phyloP scores from a whole-genome alignment of 2,797 vertebrate species.

The Sebastes paucispinis region DNA sequence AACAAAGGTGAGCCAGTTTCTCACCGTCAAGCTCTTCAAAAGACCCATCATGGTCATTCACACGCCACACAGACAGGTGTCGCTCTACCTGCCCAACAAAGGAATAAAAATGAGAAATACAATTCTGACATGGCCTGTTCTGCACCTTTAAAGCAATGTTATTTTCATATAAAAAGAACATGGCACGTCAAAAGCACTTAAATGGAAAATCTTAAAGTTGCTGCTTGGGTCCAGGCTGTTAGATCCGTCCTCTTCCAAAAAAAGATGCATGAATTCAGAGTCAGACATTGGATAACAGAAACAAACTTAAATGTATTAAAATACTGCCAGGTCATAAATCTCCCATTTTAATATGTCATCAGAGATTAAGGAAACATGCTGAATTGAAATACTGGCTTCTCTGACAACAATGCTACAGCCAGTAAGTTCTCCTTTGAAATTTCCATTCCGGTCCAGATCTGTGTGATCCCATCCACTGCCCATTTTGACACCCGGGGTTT shows the following conservation, averaged over 20 bases:
- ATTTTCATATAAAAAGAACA: neutral
- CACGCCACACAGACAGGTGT: neutral
- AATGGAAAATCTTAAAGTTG: neutral
- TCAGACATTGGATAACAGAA: neutral
- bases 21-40: conserved; percentile 41
- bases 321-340: neutral
- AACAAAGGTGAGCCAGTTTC: conserved; percentile 81
- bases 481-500: too few species aligned
- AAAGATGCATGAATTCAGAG: neutral
- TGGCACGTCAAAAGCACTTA: neutral
- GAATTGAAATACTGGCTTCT: too few species aligned
- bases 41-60: conserved; percentile 62
- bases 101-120: neutral
- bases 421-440: too few species aligned
- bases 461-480: too few species aligned
- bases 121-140: neutral
- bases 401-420: too few species aligned
- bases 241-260: neutral
- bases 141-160: neutral
- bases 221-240: neutral
- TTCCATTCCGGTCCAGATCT: too few species aligned
- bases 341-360: neutral
- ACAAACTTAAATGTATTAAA: neutral
- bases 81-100: conserved; percentile 4
- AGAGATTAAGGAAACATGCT: too few species aligned